Evolutionary conservation across 2,113 vertebrate genomes (phyloP).

Genomic region (Labeo rohita): DNA sequence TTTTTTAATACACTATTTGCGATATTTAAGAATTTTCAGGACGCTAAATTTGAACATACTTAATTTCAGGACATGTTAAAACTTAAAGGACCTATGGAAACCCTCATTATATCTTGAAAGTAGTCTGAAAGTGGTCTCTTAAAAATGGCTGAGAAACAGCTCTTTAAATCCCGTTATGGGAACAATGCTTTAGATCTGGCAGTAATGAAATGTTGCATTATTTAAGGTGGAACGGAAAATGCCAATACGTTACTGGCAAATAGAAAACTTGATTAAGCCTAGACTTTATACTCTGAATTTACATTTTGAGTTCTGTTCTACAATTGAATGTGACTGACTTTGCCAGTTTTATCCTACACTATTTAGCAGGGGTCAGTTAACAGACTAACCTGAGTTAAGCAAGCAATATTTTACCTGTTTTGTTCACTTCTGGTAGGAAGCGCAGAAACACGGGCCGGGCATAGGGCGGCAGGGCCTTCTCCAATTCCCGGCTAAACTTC

Average conservation of each 20-base stretch:
- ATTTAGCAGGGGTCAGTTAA: no score
- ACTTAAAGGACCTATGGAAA: neutral
- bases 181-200: neutral
- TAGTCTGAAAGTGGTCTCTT: neutral
- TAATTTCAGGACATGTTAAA: neutral
- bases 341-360: neutral
- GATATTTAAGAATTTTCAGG: neutral
- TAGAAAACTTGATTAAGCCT: neutral
- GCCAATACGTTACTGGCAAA: neutral
- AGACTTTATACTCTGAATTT: neutral
- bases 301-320: neutral
- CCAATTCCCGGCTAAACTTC: slow-evolving; percentile 82
- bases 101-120: neutral
- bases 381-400: no score
- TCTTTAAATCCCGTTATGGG: neutral
- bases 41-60: neutral
- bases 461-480: slow-evolving; percentile 86
- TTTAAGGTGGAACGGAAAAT: neutral
- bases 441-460: slow-evolving; percentile 91
- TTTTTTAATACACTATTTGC: neutral
- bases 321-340: neutral
- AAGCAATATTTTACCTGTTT: slow-evolving; percentile 82
- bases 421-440: slow-evolving; percentile 87
- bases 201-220: neutral
- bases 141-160: neutral